These are phyloP conservation scores for Gallinago solitaria DNA, from an alignment of 2,797 vertebrate genomes.

Conservation along the genomic window DNA sequence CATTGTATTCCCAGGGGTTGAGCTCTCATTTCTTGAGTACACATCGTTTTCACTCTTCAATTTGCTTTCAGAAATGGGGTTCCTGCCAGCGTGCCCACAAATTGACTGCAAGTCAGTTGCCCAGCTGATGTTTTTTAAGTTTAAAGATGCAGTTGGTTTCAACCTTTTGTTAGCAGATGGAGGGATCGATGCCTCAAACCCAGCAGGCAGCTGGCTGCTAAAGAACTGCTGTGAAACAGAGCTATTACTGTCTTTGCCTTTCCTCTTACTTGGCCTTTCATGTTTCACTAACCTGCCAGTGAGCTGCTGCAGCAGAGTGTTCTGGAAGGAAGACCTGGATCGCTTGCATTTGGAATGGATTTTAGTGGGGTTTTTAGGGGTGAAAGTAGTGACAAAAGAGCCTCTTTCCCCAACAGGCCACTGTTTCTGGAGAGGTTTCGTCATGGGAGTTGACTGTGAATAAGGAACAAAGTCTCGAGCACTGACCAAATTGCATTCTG, in stretches of 20 bases:
- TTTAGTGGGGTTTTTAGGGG: conserved; percentile 24
- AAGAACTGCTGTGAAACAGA: neutral
- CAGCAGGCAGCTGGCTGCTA: neutral
- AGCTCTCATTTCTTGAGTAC: neutral
- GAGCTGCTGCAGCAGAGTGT: conserved; percentile 33
- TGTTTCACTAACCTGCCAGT: neutral
- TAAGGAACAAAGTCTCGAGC: conserved; percentile 71
- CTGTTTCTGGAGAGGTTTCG: conserved; percentile 33
- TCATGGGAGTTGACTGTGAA: conserved; percentile 79
- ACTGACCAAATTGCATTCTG: conserved; percentile 27
- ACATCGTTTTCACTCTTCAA: neutral
- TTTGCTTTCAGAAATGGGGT: conserved; percentile 8
- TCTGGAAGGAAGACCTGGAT: conserved; percentile 38
- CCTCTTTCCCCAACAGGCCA: neutral
- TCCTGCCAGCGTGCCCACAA: neutral
- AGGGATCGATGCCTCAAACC: conserved; percentile 41
- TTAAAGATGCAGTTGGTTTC: neutral
- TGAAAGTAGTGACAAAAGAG: neutral
- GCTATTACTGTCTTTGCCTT: neutral
- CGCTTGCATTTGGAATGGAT: conserved; percentile 41
- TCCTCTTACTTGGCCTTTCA: neutral
- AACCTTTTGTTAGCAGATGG: conserved; percentile 47
- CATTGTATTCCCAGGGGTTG: neutral
- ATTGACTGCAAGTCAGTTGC: neutral
- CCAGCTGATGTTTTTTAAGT: neutral